Evolutionary conservation across 2,113 vertebrate genomes (phyloP).

Genomic region (Aspidoscelis tigris): DNA sequence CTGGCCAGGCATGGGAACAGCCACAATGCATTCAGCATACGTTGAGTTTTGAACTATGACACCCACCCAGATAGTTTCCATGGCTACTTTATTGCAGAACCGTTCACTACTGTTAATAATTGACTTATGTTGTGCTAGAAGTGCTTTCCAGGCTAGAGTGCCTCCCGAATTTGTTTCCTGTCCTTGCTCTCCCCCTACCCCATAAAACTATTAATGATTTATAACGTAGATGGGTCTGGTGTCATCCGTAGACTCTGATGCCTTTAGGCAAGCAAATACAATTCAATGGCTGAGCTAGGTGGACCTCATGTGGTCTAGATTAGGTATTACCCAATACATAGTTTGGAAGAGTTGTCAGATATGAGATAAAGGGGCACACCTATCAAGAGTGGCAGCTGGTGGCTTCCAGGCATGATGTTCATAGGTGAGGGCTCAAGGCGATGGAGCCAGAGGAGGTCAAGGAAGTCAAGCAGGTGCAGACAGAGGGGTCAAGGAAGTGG

Average conservation of each 20-base stretch:
- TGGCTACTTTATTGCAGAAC: slow-evolving; percentile 2
- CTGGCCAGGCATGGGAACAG: rapidly evolving
- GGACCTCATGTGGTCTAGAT: neutral
- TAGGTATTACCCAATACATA: neutral
- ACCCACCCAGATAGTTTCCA: slow-evolving; percentile 23
- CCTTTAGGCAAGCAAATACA: neutral
- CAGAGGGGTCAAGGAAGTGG: no score
- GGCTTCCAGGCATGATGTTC: no score
- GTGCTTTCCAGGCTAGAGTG: neutral
- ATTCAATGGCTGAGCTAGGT: neutral
- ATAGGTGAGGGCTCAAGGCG: no score
- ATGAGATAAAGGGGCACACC: neutral
- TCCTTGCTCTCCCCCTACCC: neutral
- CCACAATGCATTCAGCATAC: neutral
- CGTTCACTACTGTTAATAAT: slow-evolving; percentile 19
- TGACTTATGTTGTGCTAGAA: slow-evolving; percentile 4
- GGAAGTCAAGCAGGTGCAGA: no score
- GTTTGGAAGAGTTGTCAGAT: neutral
- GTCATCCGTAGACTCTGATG: neutral
- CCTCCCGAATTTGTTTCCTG: neutral
- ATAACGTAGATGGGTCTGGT: neutral
- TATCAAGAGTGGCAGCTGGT: no score
- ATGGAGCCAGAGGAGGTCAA: no score
- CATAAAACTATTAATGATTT: neutral
- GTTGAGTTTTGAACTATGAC: neutral